A percentile compares a stretch with the other conserved stretches of the same genome.
Evolutionary conservation across 2,113 vertebrate genomes (phyloP).

Genomic region (Anser cygnoides): DNA sequence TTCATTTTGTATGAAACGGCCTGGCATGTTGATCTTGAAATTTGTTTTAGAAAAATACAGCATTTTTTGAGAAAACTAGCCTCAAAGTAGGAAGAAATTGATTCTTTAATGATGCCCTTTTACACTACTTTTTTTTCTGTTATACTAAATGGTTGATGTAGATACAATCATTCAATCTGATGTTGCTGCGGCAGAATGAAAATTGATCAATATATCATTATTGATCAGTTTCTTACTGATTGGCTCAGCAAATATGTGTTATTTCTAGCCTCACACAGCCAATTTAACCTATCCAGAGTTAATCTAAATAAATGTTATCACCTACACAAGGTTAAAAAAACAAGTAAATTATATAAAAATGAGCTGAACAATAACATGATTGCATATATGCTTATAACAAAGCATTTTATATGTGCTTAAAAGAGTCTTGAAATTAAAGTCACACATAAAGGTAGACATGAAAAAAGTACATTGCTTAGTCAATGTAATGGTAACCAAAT

Average conservation of each 20-base stretch:
- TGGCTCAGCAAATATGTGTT: constrained; percentile 29
- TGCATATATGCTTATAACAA: background rate
- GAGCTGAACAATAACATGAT: background rate
- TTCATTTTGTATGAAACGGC: background rate
- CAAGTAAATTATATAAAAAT: background rate
- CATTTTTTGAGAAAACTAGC: background rate
- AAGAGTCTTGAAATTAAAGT: background rate
- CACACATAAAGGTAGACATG: background rate
- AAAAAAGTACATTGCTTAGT: background rate
- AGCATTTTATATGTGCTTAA: background rate
- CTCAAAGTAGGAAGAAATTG: constrained; percentile 16
- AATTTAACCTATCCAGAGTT: background rate
- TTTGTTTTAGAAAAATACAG: background rate
- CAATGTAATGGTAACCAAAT: background rate
- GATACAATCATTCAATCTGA: constrained; percentile 3
- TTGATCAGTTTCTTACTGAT: constrained; percentile 47
- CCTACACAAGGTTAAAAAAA: background rate
- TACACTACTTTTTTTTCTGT: constrained; percentile 23
- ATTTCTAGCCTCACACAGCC: background rate
- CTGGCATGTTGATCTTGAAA: constrained; percentile 12
- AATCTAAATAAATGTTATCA: background rate
- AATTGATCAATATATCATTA: constrained; percentile 67
- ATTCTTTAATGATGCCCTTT: constrained; percentile 48
- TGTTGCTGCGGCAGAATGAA: constrained; percentile 32
- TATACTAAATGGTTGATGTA: constrained; percentile 32